Conservation (phyloP, 1,140 invertebrate genomes). For the Protaetia brevitarsis region DNA sequence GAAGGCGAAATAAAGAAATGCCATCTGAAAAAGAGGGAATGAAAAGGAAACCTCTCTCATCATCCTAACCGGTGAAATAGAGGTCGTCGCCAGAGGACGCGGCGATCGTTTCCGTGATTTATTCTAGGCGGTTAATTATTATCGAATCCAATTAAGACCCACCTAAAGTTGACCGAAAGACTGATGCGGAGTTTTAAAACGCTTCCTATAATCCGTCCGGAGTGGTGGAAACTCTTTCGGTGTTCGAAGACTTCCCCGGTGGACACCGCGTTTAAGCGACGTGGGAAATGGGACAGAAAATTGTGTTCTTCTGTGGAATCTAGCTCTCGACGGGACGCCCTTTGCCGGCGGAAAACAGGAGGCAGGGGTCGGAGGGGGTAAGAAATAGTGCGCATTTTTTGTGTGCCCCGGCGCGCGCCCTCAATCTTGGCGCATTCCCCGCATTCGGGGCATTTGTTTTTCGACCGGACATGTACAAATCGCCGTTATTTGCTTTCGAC, state of each 20-base stretch:
- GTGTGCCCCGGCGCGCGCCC: conserved; percentile 35
- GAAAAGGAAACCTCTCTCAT: no score
- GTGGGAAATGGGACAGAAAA: conserved; percentile 46
- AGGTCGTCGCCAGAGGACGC: no score
- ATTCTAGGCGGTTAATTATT: conserved; percentile 39
- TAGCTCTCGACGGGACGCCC: conserved; percentile 26
- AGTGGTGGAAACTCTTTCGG: background rate
- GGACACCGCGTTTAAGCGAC: conserved; percentile 37
- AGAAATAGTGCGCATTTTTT: conserved; percentile 47
- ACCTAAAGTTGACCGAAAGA: conserved; percentile 26
- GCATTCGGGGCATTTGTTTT: conserved; percentile 42
- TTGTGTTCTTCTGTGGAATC: conserved; percentile 40
- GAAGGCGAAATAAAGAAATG: no score
- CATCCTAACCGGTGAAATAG: no score
- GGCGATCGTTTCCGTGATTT: conserved; percentile 30
- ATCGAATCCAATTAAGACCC: conserved; percentile 40
- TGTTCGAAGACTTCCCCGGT: background rate
- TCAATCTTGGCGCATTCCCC: conserved; percentile 46
- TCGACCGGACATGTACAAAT: conserved; percentile 46
- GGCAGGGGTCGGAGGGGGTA: no score
- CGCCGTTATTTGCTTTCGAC: conserved; percentile 45
- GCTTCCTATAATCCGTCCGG: background rate
- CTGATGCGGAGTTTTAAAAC: conserved; percentile 6
- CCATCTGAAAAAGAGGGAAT: no score
- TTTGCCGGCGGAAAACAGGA: no score